Base-by-base conservation (phyloP, 2,888 invertebrate genomes). In the Noctua janthe region DNA sequence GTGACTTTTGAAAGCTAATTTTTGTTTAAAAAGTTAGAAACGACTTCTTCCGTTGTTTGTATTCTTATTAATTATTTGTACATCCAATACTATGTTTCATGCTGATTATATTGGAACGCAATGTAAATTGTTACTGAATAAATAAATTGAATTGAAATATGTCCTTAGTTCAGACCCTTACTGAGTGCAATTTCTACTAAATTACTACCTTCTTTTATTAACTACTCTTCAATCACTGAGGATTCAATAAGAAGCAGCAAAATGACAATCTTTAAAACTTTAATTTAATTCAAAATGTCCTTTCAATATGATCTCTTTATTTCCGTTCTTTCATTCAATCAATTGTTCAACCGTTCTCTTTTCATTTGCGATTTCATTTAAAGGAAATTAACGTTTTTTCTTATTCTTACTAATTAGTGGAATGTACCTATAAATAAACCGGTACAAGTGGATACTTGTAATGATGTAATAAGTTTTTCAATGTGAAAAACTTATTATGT, bases 301-400 rank as follows among this genome's bases (percentile, higher is more conserved):
- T 39, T 64, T 54, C 17, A 70, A 49, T 43, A 51, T 43, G 29
- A 23, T 17, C n/a, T 1, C 43, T 54, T 29, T 8, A 51, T 15
- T 20, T 59, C 15, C n/a, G 15, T 56, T 39, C 43, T 49, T 7
- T 67, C 35, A 20, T 64, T 64, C 64, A 64, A 64, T 56, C 66
- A 47, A 47, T 78, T 75, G 4, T 51, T 73, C 39, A 64, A 51
- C 29, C 23, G 20, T 43, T 67, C 49, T 47, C 39, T 35, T 70
- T 70, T 62, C 20, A 49, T 59, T 78, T 17, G 1, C 29, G 13
- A 47, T 64, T 35, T 23, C 13, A 39, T 71, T 54, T 64, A 1
- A 78, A 20, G 23, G 7, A 11, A 0, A 29, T 35, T n/a, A 39
- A 17, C 5, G 23, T 17, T 59, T 59, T 59, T 17, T 71, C 72